Conservation (phyloP, 2,797 vertebrate species). For the Spheniscus humboldti region DNA sequence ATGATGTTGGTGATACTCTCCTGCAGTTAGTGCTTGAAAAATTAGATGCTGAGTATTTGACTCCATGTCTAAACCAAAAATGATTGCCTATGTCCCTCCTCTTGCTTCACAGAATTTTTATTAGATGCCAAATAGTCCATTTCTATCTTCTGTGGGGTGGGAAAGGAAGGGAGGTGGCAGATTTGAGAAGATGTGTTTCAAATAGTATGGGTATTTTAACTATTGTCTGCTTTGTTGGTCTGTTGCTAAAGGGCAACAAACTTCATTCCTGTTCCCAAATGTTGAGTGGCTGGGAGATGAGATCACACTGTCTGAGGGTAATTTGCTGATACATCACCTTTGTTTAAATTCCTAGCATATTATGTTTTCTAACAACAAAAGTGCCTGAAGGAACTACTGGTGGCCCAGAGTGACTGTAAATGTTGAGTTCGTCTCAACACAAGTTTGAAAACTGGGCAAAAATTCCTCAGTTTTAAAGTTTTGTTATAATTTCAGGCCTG, state of each 20-base stretch:
- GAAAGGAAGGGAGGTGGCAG: background rate
- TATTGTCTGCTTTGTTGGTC: background rate
- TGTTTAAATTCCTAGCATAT: constrained; percentile 37
- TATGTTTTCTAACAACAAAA: background rate
- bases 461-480: background rate
- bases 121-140: background rate
- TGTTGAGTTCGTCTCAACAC: background rate
- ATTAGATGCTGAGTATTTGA: background rate
- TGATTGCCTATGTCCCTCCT: background rate
- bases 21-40: background rate
- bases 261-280: background rate
- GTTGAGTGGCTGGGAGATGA: constrained; percentile 18
- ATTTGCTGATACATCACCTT: constrained; percentile 44
- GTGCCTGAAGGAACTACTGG: background rate
- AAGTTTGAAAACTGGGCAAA: background rate
- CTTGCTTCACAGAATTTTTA: background rate
- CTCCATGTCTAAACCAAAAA: background rate
- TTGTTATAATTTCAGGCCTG: background rate
- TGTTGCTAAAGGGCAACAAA: background rate
- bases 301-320: background rate
- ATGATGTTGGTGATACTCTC: background rate
- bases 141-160: background rate
- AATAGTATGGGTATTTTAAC: background rate
- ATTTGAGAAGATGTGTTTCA: background rate
- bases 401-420: background rate